phyloP scores from a whole-genome alignment of 2,888 invertebrate genomes.

The Diarsia brunnea region DNA sequence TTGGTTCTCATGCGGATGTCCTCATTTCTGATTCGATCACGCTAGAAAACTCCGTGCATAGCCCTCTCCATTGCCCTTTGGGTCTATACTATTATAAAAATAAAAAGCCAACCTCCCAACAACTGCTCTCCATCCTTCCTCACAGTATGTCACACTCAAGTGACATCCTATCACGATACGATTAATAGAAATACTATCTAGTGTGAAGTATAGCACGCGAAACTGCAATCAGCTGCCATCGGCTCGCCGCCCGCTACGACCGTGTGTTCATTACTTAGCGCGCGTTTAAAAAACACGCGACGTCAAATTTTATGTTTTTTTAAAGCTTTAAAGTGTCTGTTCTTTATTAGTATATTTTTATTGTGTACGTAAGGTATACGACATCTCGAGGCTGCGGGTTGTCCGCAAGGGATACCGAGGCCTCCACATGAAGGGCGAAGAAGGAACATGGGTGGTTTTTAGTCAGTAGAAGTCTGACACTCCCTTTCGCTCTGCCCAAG shows the following conservation, averaged over 20 bases:
- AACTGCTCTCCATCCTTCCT: not conserved
- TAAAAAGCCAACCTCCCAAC: not conserved
- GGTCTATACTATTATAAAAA: not conserved
- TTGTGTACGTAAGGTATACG: not conserved
- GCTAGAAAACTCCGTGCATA: too few relatives aligned
- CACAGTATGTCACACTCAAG: slow-evolving; percentile 34
- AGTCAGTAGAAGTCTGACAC: too few relatives aligned
- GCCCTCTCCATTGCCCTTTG: too few relatives aligned
- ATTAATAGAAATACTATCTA: slow-evolving; percentile 78
- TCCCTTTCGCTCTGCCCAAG: too few relatives aligned
- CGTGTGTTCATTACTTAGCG: slow-evolving; percentile 62
- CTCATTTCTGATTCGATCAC: too few relatives aligned
- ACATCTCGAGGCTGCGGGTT: not conserved
- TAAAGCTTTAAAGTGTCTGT: slow-evolving; percentile 26
- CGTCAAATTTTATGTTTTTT: slow-evolving; percentile 48
- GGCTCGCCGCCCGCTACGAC: slow-evolving; percentile 46
- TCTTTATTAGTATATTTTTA: slow-evolving; percentile 17
- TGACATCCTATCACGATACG: slow-evolving; percentile 73
- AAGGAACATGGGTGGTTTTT: too few relatives aligned
- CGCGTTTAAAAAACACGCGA: slow-evolving; percentile 58
- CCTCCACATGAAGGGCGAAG: too few relatives aligned
- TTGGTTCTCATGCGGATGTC: too few relatives aligned
- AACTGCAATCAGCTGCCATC: slow-evolving; percentile 73
- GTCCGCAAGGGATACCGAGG: too few relatives aligned
- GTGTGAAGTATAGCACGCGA: slow-evolving; percentile 76